Conservation (phyloP, 2,113 vertebrate species). For the Myotis davidii region DNA sequence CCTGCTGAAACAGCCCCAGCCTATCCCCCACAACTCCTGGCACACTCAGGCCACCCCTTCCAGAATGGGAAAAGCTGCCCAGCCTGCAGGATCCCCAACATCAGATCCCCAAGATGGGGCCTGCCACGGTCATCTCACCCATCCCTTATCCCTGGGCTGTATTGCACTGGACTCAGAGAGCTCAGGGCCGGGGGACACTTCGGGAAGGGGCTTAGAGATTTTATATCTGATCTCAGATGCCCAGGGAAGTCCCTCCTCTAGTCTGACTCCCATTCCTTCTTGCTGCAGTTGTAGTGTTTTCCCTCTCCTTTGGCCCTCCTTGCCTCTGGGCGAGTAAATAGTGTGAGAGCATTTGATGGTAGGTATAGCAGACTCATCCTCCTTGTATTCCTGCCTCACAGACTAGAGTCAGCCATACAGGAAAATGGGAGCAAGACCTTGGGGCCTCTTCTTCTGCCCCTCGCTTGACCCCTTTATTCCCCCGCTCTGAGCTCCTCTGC, state of each 20-base stretch:
- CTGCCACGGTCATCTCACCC: not conserved
- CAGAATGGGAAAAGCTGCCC: not conserved
- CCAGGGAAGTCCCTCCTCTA: not conserved
- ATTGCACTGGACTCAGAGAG: not conserved
- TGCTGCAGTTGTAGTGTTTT: not conserved
- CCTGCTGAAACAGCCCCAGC: not conserved
- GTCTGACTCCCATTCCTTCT: not conserved
- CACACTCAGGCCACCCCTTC: not conserved
- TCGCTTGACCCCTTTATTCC: not conserved
- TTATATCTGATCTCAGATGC: not conserved
- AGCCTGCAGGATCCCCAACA: not conserved
- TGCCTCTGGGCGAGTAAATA: not conserved
- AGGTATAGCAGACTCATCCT: not conserved
- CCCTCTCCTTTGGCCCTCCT: not conserved
- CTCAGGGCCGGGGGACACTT: not conserved
- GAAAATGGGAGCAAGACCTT: not conserved
- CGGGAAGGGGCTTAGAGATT: not conserved
- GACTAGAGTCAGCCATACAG: not conserved
- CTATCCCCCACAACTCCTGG: not conserved
- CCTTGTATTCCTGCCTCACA: not conserved
- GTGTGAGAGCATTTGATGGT: not conserved
- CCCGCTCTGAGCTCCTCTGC: not conserved
- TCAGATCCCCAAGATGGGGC: not conserved
- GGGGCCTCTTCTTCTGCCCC: not conserved
- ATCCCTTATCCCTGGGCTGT: not conserved